Evolutionary conservation across 1,140 invertebrate species (phyloP), one percentile per base, ranked within the genome.

Genomic region (Diorhabda elongata): DNA sequence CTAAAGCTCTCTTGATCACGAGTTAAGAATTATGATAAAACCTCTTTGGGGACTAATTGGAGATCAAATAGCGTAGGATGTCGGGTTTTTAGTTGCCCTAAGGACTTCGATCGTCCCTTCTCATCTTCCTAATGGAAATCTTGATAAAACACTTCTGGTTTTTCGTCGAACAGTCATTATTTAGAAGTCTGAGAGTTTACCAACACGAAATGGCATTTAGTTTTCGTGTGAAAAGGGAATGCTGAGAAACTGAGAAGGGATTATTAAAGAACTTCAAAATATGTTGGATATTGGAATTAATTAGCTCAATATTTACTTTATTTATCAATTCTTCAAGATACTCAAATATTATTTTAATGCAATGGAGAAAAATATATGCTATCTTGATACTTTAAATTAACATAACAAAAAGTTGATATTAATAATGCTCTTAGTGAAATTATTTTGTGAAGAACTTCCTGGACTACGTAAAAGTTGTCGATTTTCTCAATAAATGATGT

Each of bases 11-110:
- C 47, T 52, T n/a, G 47, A 52, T 52, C 47, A 52, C 47, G 47
- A 52, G 47, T 52, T 52, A 52, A 52, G 47, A 52, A 52, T 52
- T 52, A 52, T 52, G 47, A 52, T 52, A 52, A 52, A 52, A 52
- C 47, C 47, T 52, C 47, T n/a, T 4, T 8, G 47, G 47, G 47
- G 47, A 52, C 47, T 52, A 52, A 52, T 52, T 52, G 47, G 47
- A 52, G 47, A 52, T 52, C 47, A 52, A 52, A 52, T 52, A n/a
- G 47, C 47, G 47, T 52, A 52, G 47, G 47, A 52, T 52, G 47
- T 52, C 47, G 47, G 47, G 47, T 52, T 52, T 52, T 52, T 52
- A 52, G 47, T 52, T 52, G 47, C 47, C 47, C 47, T 52, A 52
- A 52, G 47, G 47, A 52, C 47, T 52, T 52, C 47, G 47, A 52